These are phyloP conservation scores for Ciconia stormi DNA, from an alignment of 2,113 vertebrate genomes.

Conservation along the genomic window DNA sequence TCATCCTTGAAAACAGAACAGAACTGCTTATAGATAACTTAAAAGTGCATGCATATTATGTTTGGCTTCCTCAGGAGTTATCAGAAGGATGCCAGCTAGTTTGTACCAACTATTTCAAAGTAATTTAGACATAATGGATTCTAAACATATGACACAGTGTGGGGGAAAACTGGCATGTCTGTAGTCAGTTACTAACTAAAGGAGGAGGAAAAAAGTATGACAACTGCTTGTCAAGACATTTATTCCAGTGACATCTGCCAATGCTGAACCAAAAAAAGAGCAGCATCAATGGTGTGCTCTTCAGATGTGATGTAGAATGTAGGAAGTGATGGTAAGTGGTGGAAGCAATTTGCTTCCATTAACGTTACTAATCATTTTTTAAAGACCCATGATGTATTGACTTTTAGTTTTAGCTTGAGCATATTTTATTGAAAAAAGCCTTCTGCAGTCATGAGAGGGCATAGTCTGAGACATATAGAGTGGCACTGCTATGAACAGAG, in stretches of 20 bases:
- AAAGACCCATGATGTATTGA: background rate
- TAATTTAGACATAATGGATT: constrained; percentile 4
- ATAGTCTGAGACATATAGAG: background rate
- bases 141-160: background rate
- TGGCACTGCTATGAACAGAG: background rate
- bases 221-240: constrained; percentile 26
- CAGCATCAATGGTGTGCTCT: background rate
- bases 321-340: background rate
- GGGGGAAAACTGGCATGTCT: constrained; percentile 13
- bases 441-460: background rate
- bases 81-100: background rate
- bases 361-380: background rate
- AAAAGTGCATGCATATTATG: background rate
- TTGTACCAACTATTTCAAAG: constrained; percentile 2
- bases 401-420: background rate
- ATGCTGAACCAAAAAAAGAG: background rate
- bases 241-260: constrained; percentile 5
- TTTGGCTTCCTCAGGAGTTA: constrained; percentile 8
- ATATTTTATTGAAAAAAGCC: background rate
- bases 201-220: background rate
- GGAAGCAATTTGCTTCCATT: background rate
- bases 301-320: background rate
- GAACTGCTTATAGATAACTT: constrained; percentile 8
- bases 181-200: background rate
- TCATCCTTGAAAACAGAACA: background rate